These are phyloP conservation scores for Physocephala rufipes DNA, from an alignment of 2,888 invertebrate species.

Conservation along the genomic window DNA sequence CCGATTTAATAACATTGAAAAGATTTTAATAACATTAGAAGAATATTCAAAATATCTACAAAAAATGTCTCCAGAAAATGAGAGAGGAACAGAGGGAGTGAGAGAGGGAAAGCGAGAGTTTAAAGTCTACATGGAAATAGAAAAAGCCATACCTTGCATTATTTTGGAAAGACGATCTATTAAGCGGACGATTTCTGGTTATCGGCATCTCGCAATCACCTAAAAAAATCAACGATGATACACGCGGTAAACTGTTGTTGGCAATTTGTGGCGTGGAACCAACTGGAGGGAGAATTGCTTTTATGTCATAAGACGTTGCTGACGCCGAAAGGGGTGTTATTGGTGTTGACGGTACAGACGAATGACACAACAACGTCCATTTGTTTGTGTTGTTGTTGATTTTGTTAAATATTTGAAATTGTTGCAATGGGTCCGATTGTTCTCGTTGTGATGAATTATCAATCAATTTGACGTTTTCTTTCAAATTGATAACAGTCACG, in stretches of 20 bases:
- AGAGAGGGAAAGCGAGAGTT: neutral
- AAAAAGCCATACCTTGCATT: neutral
- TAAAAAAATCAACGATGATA: slow-evolving; percentile 54
- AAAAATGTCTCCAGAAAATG: too few relatives aligned
- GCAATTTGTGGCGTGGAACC: slow-evolving; percentile 19
- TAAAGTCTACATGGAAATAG: too few relatives aligned
- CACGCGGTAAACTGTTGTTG: slow-evolving; percentile 44
- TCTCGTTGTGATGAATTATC: slow-evolving; percentile 31
- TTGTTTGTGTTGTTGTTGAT: too few relatives aligned
- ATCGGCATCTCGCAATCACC: slow-evolving; percentile 60
- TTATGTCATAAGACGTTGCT: neutral
- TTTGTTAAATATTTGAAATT: neutral
- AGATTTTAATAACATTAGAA: too few relatives aligned
- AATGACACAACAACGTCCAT: too few relatives aligned
- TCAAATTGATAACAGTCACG: slow-evolving; percentile 52
- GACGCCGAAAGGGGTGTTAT: neutral
- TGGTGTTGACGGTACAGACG: slow-evolving; percentile 1
- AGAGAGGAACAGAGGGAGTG: too few relatives aligned
- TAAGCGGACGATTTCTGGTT: slow-evolving; percentile 42
- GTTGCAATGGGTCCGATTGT: neutral
- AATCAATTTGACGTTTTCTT: slow-evolving; percentile 46
- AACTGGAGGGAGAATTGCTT: slow-evolving; percentile 26
- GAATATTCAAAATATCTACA: too few relatives aligned
- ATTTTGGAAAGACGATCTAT: neutral
- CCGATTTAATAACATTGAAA: too few relatives aligned